Evolutionary conservation across 2,797 vertebrate species (phyloP).

Genomic region (Petrocephalus schoutedeni): DNA sequence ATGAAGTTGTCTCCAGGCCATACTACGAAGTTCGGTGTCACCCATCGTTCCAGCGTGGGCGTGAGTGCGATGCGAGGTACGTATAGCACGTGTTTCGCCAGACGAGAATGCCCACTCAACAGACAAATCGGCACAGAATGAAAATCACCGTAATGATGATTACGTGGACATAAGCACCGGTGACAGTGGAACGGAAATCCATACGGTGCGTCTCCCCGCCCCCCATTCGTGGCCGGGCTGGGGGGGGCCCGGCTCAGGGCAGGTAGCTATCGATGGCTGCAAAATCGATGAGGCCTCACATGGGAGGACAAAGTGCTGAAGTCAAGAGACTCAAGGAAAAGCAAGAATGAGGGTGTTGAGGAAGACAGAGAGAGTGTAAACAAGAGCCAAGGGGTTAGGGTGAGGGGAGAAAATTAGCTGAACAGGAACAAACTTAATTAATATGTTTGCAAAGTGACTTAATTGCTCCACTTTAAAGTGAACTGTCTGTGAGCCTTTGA

Average conservation of each 20-base stretch:
- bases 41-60: background rate
- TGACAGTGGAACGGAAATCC: constrained; percentile 8
- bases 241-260: constrained; percentile 54
- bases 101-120: background rate
- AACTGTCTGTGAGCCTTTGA: background rate
- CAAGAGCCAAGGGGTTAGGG: background rate
- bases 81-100: background rate
- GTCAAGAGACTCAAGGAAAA: constrained; percentile 52
- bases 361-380: constrained; percentile 35
- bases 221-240: background rate
- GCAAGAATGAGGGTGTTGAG: background rate
- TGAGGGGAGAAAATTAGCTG: background rate
- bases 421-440: constrained; percentile 5
- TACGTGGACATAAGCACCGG: too few relatives aligned
- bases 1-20: background rate
- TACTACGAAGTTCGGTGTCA: background rate
- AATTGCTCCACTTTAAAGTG: background rate
- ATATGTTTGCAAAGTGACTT: background rate
- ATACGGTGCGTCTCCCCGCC: background rate
- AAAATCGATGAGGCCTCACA: constrained; percentile 51
- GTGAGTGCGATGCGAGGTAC: background rate
- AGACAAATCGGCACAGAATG: background rate
- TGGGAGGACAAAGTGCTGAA: constrained; percentile 61
- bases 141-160: background rate
- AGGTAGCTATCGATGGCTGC: constrained; percentile 61